Conservation (phyloP, 1,140 invertebrate genomes). For the Mercenaria mercenaria region DNA sequence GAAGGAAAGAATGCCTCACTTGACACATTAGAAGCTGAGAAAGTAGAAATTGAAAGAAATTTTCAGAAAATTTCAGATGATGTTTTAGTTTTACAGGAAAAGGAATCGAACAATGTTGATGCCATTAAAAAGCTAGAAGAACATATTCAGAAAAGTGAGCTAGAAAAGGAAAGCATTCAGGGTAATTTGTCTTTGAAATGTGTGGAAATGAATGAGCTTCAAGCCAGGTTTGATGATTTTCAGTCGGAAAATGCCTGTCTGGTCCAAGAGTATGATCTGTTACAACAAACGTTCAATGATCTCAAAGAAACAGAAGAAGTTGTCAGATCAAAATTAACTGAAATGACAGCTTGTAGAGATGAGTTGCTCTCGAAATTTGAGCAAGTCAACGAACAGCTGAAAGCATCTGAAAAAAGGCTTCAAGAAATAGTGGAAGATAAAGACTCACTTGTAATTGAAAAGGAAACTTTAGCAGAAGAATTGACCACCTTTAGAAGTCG, state of each 20-base stretch:
- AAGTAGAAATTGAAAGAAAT: constrained; percentile 30
- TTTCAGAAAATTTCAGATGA: constrained; percentile 46
- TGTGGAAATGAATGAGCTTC: constrained; percentile 61
- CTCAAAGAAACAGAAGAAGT: constrained; percentile 63
- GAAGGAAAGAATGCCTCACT: neutral
- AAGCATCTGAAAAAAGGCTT: neutral
- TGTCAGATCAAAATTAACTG: constrained; percentile 53
- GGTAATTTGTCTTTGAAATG: constrained; percentile 48
- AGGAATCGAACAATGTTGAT: constrained; percentile 50
- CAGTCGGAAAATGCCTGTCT: constrained; percentile 60
- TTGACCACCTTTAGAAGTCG: neutral
- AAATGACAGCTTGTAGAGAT: constrained; percentile 57
- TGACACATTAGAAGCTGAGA: constrained; percentile 2
- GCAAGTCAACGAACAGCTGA: neutral
- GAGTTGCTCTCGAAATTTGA: neutral
- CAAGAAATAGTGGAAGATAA: neutral
- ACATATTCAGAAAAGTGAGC: constrained; percentile 54
- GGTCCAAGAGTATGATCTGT: constrained; percentile 58
- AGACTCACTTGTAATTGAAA: neutral
- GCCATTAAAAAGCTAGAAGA: constrained; percentile 55
- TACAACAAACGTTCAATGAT: constrained; percentile 64
- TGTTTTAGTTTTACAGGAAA: constrained; percentile 48
- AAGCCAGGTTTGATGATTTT: constrained; percentile 60
- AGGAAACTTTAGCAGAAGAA: neutral
- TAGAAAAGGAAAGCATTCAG: constrained; percentile 59